Percentiles rank a stretch among this genome's conserved stretches.
These are phyloP conservation scores for Coboldia fuscipes DNA, from an alignment of 1,140 invertebrate genomes.

Conservation along the genomic window DNA sequence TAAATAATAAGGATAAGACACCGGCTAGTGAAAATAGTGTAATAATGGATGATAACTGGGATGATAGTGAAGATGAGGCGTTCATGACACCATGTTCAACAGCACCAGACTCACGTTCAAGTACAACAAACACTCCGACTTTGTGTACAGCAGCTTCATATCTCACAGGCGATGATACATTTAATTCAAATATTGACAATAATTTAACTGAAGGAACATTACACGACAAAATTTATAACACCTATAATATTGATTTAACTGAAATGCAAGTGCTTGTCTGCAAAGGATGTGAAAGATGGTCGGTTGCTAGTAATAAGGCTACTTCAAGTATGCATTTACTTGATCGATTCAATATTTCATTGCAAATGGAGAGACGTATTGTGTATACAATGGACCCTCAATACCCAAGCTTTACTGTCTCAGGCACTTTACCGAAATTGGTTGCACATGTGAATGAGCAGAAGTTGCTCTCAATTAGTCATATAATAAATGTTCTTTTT, in stretches of 20 bases:
- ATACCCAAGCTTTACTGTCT: conserved; percentile 61
- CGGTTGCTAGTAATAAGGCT: conserved; percentile 60
- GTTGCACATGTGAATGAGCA: conserved; percentile 78
- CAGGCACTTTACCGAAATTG: conserved; percentile 65
- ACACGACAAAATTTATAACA: conserved; percentile 57
- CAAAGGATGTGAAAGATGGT: conserved; percentile 73
- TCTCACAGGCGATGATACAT: conserved; percentile 6
- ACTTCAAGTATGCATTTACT: conserved; percentile 69
- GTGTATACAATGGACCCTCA: conserved; percentile 64
- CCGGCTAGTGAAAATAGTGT: neutral
- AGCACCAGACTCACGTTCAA: conserved; percentile 56
- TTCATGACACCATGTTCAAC: conserved; percentile 87
- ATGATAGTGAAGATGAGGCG: conserved; percentile 27
- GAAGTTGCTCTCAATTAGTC: conserved; percentile 45
- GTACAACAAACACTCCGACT: conserved; percentile 24
- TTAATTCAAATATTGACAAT: conserved; percentile 9
- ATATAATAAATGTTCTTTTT: conserved; percentile 23
- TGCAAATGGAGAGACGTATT: conserved; percentile 61
- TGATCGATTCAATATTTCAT: conserved; percentile 74
- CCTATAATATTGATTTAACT: conserved; percentile 62
- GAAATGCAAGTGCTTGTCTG: conserved; percentile 78
- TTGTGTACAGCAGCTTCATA: conserved; percentile 5
- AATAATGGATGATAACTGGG: neutral
- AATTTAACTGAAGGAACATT: conserved; percentile 29
- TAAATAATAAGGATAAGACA: conserved; percentile 31